Conservation (phyloP, 2,113 vertebrate species). For the Ivindomyrus marchei region DNA sequence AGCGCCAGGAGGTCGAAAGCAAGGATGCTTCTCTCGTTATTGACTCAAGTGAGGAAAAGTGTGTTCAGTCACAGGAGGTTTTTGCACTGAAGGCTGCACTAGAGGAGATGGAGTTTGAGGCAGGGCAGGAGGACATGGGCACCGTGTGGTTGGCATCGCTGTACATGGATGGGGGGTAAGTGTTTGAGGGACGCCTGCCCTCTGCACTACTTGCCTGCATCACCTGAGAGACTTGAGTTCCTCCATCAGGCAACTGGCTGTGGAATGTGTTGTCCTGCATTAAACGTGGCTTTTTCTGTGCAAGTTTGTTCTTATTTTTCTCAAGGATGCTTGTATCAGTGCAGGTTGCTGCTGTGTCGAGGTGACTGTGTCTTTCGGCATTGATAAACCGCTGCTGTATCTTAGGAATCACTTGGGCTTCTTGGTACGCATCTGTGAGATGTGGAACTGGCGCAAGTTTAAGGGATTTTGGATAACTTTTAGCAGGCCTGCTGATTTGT, state of each 20-base stretch:
- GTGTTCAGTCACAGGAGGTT: background rate
- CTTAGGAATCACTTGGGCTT: background rate
- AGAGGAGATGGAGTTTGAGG: conserved; percentile 57
- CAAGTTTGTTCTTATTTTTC: background rate
- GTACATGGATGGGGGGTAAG: conserved; percentile 53
- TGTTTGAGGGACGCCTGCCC: conserved; percentile 14
- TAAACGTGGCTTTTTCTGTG: background rate
- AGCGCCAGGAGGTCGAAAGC: conserved; percentile 12
- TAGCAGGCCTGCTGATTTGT: background rate
- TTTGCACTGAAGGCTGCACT: conserved; percentile 15
- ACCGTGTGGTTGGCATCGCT: conserved; percentile 59
- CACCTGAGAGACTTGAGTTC: background rate
- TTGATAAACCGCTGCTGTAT: background rate
- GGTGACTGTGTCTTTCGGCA: background rate
- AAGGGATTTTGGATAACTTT: background rate
- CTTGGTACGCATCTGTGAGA: background rate
- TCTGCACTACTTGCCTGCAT: conserved; percentile 18
- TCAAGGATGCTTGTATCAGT: background rate
- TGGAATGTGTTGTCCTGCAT: background rate
- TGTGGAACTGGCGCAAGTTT: background rate
- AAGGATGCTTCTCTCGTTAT: background rate
- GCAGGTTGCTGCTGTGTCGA: background rate
- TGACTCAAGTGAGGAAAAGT: conserved; percentile 7
- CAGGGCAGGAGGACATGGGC: conserved; percentile 57
- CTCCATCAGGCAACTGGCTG: background rate